Conservation (phyloP, 2,797 vertebrate genomes). For the Octomys mimax region DNA sequence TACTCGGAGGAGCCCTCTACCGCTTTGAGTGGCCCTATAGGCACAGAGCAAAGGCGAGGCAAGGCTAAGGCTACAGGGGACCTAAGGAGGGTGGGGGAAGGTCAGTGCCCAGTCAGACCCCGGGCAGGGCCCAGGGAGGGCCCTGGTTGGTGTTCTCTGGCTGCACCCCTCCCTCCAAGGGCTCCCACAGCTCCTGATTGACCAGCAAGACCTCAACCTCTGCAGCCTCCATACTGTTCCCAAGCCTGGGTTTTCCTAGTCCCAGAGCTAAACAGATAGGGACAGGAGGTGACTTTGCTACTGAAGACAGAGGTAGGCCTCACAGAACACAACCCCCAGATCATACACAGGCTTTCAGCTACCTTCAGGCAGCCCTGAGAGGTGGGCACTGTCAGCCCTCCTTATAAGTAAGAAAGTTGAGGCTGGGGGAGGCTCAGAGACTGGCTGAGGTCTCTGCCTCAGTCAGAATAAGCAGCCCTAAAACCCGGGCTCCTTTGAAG, state of each 20-base stretch:
- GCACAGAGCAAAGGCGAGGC: neutral
- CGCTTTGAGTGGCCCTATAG: neutral
- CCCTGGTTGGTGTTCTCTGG: neutral
- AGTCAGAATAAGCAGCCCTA: neutral
- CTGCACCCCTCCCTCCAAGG: neutral
- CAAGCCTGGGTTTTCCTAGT: neutral
- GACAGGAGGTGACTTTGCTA: too few relatives aligned
- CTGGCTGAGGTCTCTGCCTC: too few relatives aligned
- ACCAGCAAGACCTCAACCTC: neutral
- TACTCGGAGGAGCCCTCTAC: neutral
- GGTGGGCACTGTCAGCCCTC: neutral
- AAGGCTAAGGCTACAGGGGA: neutral
- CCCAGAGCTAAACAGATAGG: neutral
- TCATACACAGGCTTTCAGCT: fast-evolving
- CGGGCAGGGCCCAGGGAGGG: neutral
- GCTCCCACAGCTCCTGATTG: neutral
- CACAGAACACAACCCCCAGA: neutral
- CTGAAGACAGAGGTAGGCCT: neutral
- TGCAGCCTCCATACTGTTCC: neutral
- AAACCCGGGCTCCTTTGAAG: neutral
- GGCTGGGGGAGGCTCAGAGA: too few relatives aligned
- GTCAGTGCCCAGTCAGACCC: neutral
- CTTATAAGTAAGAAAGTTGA: neutral
- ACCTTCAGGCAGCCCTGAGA: neutral
- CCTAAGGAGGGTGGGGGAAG: neutral